Conservation (phyloP, 2,797 vertebrate species). For the Tokudaia muenninki region DNA sequence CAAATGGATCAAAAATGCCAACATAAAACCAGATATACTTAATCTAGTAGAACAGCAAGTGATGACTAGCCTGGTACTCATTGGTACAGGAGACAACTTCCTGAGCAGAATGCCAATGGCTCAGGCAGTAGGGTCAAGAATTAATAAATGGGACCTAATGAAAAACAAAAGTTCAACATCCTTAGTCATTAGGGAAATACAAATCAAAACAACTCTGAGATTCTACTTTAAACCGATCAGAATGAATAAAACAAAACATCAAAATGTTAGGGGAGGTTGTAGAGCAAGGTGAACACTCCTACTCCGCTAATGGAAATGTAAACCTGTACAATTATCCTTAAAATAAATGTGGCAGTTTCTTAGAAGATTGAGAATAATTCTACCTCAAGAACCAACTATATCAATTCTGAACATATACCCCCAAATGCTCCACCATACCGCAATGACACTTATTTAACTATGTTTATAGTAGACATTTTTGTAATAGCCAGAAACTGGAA, state of each 20-base stretch:
- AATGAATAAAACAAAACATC: background rate
- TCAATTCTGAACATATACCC: background rate
- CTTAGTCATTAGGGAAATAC: background rate
- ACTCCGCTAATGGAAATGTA: background rate
- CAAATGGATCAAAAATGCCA: background rate
- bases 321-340: background rate
- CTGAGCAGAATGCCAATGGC: background rate
- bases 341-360: background rate
- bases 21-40: background rate
- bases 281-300: background rate
- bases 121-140: background rate
- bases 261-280: background rate
- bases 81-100: background rate
- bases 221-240: background rate
- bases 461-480: background rate
- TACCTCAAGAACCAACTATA: background rate
- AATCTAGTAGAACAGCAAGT: background rate
- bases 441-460: background rate
- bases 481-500: background rate
- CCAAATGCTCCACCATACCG: background rate
- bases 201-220: background rate
- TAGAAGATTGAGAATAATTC: background rate
- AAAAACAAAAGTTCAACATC: background rate
- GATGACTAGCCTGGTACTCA: background rate
- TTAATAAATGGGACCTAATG: background rate